Evolutionary conservation across 1,140 invertebrate genomes (phyloP).

Genomic region (Dufourea novaeangliae): DNA sequence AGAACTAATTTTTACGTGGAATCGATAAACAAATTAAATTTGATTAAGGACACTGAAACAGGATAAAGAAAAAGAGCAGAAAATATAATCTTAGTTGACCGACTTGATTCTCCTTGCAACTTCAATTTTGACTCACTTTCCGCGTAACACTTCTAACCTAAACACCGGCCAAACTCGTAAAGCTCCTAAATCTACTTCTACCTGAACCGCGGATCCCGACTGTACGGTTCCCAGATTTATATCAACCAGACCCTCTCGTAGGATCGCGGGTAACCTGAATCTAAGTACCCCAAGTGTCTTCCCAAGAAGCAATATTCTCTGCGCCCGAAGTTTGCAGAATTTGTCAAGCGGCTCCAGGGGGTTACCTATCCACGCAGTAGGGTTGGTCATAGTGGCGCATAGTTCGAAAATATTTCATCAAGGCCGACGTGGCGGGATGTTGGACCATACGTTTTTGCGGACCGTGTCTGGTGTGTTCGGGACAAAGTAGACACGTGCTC

Average conservation of each 20-base stretch:
- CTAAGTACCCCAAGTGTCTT: constrained; percentile 6
- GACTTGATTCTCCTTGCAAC: too few relatives aligned
- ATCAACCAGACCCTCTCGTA: constrained; percentile 1
- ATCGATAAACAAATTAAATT: too few relatives aligned
- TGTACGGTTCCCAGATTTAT: constrained; percentile 20
- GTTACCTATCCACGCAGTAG: too few relatives aligned
- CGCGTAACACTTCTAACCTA: not conserved
- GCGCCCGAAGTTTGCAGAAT: not conserved
- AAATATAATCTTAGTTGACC: too few relatives aligned
- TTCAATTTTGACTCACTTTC: not conserved
- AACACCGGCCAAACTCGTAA: too few relatives aligned
- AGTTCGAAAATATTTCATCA: not conserved
- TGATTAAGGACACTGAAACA: too few relatives aligned
- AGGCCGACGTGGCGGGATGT: not conserved
- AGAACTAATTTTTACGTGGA: too few relatives aligned
- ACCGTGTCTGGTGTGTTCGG: constrained; percentile 3
- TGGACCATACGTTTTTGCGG: not conserved
- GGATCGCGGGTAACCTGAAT: not conserved
- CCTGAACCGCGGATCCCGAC: not conserved
- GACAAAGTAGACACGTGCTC: not conserved
- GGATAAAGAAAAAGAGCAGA: too few relatives aligned
- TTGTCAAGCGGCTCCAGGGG: not conserved
- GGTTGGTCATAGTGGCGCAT: too few relatives aligned
- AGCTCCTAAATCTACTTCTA: not conserved
- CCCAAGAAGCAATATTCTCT: not conserved